These are phyloP conservation scores for Meloidogyne floridensis DNA, from an alignment of 1,140 invertebrate species.

Conservation along the genomic window DNA sequence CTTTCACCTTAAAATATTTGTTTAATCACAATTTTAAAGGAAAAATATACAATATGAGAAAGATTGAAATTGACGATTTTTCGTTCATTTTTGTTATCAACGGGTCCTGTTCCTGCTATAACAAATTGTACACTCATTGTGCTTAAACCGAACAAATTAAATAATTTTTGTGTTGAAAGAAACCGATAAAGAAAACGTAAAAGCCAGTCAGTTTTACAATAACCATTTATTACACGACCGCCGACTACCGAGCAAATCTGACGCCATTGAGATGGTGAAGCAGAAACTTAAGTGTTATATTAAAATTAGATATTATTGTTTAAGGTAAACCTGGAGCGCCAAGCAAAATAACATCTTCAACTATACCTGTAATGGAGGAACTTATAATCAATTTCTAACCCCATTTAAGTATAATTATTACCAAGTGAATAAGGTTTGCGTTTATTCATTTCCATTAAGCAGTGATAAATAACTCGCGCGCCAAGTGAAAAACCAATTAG, in stretches of 20 bases:
- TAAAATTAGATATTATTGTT: too few species aligned
- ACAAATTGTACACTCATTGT: slow-evolving; percentile 67
- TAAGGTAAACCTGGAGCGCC: slow-evolving; percentile 70
- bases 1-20: slow-evolving; percentile 48
- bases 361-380: slow-evolving; percentile 69
- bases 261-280: slow-evolving; percentile 66
- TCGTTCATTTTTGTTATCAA: slow-evolving; percentile 65
- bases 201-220: slow-evolving; percentile 69
- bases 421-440: slow-evolving; percentile 66
- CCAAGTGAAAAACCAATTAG: slow-evolving; percentile 77
- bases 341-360: slow-evolving; percentile 76
- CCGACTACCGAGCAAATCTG: slow-evolving; percentile 66
- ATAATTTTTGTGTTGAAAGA: too few species aligned
- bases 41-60: slow-evolving; percentile 56
- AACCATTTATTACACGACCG: slow-evolving; percentile 69
- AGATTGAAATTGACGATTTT: slow-evolving; percentile 66
- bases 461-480: slow-evolving; percentile 76
- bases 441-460: slow-evolving; percentile 67
- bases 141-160: slow-evolving; percentile 66
- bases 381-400: slow-evolving; percentile 11
- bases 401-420: slow-evolving; percentile 48
- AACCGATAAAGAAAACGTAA: slow-evolving; percentile 61
- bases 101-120: slow-evolving; percentile 67
- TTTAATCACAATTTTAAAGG: slow-evolving; percentile 1
- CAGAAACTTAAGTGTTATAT: slow-evolving; percentile 42